Conservation (phyloP, 2,113 vertebrate species). For the Dipodomys stephensi region DNA sequence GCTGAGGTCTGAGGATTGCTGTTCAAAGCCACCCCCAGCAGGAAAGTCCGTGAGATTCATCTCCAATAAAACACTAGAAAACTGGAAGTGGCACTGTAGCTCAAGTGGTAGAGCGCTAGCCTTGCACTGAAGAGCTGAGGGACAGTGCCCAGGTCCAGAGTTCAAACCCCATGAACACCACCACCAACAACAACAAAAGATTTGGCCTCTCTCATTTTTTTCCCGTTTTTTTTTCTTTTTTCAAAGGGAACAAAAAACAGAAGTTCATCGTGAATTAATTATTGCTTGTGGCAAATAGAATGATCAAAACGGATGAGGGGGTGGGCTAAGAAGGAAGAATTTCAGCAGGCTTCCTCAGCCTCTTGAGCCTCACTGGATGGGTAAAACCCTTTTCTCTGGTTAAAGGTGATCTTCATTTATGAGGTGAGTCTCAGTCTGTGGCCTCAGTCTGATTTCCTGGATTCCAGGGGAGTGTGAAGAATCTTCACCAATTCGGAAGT, state of each 20-base stretch:
- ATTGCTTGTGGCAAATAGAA: neutral
- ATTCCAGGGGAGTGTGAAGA: neutral
- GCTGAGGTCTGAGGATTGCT: no score
- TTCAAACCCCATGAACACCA: no score
- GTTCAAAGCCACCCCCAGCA: no score
- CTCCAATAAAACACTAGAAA: no score
- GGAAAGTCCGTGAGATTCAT: no score
- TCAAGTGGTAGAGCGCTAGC: no score
- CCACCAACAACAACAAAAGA: no score
- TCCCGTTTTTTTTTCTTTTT: slow-evolving; percentile 8
- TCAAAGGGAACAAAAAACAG: slow-evolving; percentile 40
- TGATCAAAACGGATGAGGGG: neutral
- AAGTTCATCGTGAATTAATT: slow-evolving; percentile 36
- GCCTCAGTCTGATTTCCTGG: neutral
- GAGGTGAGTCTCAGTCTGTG: neutral
- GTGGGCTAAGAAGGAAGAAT: neutral
- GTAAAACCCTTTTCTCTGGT: neutral
- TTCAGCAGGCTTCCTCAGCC: neutral
- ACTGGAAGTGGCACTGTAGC: no score
- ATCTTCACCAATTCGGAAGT: neutral
- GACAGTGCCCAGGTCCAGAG: no score
- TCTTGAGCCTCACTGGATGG: neutral
- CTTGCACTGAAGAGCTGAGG: no score
- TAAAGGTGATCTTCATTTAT: neutral
- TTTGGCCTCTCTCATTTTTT: neutral